These are phyloP conservation scores for Spicauda simplicius DNA, from an alignment of 2,888 invertebrate species.

Conservation along the genomic window DNA sequence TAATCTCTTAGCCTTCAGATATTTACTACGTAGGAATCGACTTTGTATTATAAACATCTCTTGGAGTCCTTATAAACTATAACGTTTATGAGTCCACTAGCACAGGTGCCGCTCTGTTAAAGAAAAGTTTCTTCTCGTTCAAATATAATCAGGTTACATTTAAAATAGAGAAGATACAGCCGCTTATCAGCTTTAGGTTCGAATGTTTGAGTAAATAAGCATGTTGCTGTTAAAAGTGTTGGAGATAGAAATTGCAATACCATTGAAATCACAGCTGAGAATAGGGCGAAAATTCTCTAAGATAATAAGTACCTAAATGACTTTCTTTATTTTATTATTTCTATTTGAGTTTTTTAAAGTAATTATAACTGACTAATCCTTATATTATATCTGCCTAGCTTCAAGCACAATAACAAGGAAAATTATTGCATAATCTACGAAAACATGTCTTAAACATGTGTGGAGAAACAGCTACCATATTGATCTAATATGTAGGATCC, in stretches of 20 bases:
- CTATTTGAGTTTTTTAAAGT: too few relatives aligned
- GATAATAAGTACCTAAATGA: too few relatives aligned
- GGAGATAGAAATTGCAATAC: not conserved
- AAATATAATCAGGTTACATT: slow-evolving; percentile 4
- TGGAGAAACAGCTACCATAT: too few relatives aligned
- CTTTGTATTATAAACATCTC: slow-evolving; percentile 12
- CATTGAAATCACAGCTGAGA: not conserved
- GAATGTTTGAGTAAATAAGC: not conserved
- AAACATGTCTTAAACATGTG: too few relatives aligned
- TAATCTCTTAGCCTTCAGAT: not conserved
- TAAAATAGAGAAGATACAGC: slow-evolving; percentile 9
- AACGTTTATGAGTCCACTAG: slow-evolving; percentile 37
- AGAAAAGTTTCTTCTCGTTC: slow-evolving; percentile 15
- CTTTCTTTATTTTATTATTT: too few relatives aligned
- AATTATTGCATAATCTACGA: too few relatives aligned
- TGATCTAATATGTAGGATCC: too few relatives aligned
- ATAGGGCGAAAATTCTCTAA: too few relatives aligned
- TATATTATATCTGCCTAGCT: too few relatives aligned
- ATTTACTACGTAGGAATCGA: slow-evolving; percentile 9
- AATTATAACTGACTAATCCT: too few relatives aligned
- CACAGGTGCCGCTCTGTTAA: slow-evolving; percentile 35
- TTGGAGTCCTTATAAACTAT: slow-evolving; percentile 25
- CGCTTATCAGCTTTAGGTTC: slow-evolving; percentile 12
- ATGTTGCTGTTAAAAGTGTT: not conserved
- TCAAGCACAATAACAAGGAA: too few relatives aligned